Evolutionary conservation across 2,797 vertebrate genomes (phyloP).

Genomic region (Agapornis canus): DNA sequence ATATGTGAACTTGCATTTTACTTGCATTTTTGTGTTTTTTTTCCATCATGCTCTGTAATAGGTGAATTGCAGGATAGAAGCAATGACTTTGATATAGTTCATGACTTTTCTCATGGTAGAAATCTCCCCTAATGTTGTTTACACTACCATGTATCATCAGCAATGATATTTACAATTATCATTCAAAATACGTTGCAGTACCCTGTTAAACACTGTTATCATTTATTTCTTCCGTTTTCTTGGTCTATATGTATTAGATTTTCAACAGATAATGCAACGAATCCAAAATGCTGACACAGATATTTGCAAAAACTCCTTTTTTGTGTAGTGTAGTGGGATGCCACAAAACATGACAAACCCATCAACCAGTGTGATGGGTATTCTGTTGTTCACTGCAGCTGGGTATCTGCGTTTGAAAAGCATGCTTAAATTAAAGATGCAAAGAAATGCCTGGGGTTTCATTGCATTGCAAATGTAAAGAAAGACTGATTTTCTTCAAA

Average conservation of each 20-base stretch:
- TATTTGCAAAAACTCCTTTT: background rate
- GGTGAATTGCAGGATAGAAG: background rate
- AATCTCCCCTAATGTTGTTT: background rate
- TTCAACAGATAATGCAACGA: background rate
- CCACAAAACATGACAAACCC: background rate
- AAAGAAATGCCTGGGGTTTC: constrained; percentile 66
- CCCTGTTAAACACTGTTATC: background rate
- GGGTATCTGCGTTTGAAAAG: constrained; percentile 42
- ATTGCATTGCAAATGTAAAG: constrained; percentile 67
- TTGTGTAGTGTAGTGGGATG: background rate
- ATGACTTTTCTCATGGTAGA: background rate
- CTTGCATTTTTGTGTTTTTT: background rate
- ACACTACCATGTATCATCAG: background rate
- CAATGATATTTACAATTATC: background rate
- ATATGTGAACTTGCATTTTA: background rate
- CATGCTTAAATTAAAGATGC: constrained; percentile 56
- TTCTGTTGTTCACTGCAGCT: constrained; percentile 44
- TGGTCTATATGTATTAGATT: background rate
- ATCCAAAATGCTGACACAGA: background rate
- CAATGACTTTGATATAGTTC: background rate
- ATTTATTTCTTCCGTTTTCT: background rate
- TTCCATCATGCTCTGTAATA: background rate
- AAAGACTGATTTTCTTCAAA: constrained; percentile 66
- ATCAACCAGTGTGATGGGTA: background rate
- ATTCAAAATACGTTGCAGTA: background rate